Base-by-base conservation (phyloP, 1,140 invertebrate species). In the Phymastichus coffea region DNA sequence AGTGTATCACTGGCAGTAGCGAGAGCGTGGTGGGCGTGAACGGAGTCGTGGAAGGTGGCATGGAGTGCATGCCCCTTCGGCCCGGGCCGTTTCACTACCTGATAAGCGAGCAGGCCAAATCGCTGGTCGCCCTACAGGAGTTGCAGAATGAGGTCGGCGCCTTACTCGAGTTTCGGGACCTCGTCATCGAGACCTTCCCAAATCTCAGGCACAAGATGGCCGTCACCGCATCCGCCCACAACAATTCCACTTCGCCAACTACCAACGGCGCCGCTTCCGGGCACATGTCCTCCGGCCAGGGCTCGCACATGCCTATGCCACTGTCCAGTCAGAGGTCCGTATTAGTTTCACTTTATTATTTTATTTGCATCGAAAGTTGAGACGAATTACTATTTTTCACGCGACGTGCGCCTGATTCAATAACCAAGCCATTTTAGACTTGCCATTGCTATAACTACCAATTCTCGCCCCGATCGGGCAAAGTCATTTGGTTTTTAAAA, bases 101-200 rank as follows among this genome's bases (percentile, higher is more conserved):
- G 74, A 88, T 91, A 74, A 89, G 82, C 79, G 88, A 91, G 79
- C 89, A 91, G 80, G 88, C 88, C 67, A 90, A 90, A 78, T 91
- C 88, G 37, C 77, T 90, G 73, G 85, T 90, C 54, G 88, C 87
- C 40, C 81, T 91, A 72, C 82, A 88, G 84, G 91, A 93, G 82
- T 82, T 93, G 72, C 91, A 93, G 86, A 89, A 92, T 89, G 91
- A 93, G 81, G 91, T 94, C 79, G 90, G 90, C 44, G 90, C 90
- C 61, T 78, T 94, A 58, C 85, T 93, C 76, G 91, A 93, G 79
- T 94, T 94, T 76, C 88, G 91, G 80, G 90, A 93, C 80, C 84
- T 93, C 83, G 91, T 94, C 82, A 91, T 93, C 84, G 90, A 93
- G 84, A 90, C 91, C 63, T 93, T 93, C 81, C 92, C 92, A 64